Conservation (phyloP, 2,113 vertebrate species). For the Alosa alosa region DNA sequence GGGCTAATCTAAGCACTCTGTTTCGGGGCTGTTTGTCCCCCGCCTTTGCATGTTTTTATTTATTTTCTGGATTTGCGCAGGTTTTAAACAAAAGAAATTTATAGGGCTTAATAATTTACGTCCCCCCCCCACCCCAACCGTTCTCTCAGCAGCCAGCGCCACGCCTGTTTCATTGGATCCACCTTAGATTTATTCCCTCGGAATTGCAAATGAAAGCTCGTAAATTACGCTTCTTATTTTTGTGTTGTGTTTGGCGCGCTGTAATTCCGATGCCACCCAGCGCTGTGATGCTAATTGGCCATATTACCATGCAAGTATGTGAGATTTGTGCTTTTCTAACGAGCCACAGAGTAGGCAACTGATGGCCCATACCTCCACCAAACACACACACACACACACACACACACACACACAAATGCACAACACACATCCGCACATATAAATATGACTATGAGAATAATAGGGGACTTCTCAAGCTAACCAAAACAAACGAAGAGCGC, state of each 20-base stretch:
- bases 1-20: background rate
- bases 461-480: background rate
- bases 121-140: background rate
- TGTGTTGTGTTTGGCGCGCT: conserved; percentile 78
- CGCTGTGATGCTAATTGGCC: conserved; percentile 87
- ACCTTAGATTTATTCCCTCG: conserved; percentile 83
- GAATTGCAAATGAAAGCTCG: conserved; percentile 91
- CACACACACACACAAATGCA: background rate
- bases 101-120: conserved; percentile 13
- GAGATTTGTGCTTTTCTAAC: conserved; percentile 80
- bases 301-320: conserved; percentile 75
- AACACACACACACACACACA: conserved; percentile 9
- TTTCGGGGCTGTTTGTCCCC: background rate
- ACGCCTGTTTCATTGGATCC: conserved; percentile 82
- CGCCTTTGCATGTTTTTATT: background rate
- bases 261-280: conserved; percentile 78
- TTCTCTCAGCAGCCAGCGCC: background rate
- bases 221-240: conserved; percentile 86
- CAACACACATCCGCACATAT: background rate
- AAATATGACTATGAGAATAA: background rate
- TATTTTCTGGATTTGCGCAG: background rate
- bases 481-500: background rate
- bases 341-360: conserved; percentile 46
- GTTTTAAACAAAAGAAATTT: conserved; percentile 9
- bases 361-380: conserved; percentile 20